phyloP scores from a whole-genome alignment of 1,140 invertebrate species.

The Sitobion miscanthi region DNA sequence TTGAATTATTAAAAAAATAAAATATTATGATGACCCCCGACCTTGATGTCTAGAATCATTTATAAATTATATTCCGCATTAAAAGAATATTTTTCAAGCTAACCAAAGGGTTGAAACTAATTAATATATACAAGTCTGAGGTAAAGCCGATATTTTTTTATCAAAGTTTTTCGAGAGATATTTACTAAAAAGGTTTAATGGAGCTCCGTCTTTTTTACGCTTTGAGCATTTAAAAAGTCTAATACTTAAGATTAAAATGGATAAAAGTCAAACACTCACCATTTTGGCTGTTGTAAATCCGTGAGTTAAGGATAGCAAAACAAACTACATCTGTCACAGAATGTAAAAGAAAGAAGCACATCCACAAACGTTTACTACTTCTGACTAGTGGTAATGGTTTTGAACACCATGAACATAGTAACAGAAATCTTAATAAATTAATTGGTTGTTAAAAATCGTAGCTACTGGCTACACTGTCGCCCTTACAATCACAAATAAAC shows the following conservation, averaged over 20 bases:
- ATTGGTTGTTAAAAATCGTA: background rate
- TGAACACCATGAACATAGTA: background rate
- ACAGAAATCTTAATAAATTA: background rate
- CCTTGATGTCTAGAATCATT: background rate
- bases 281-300: slow-evolving; percentile 34
- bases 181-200: background rate
- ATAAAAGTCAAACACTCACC: slow-evolving; percentile 38
- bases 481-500: too few relatives aligned
- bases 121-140: too few relatives aligned
- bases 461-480: background rate
- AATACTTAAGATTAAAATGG: background rate
- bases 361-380: background rate
- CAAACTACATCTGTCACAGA: slow-evolving; percentile 29
- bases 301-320: background rate
- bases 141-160: background rate
- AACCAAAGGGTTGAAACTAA: background rate
- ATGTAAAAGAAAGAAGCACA: background rate
- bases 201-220: background rate
- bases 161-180: background rate
- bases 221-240: background rate
- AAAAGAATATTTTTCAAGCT: background rate
- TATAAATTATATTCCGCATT: background rate
- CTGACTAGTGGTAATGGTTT: background rate
- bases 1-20: background rate
- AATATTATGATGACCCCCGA: background rate